phyloP scores from a whole-genome alignment of 2,797 vertebrate species.

The Remorina albescens region DNA sequence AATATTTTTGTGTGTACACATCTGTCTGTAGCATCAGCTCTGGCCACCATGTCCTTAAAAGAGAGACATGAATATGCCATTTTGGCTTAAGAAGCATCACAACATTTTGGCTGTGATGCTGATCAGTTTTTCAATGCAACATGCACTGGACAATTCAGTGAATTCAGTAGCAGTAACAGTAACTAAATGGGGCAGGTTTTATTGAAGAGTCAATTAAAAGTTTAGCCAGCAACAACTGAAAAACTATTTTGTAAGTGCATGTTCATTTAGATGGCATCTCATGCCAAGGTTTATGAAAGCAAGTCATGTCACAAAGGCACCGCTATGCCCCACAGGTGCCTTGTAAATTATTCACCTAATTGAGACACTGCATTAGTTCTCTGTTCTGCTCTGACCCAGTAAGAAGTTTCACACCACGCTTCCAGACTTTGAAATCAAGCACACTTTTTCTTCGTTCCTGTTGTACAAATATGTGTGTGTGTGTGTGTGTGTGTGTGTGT shows the following conservation, averaged over 20 bases:
- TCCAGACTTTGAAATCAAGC: conserved; percentile 51
- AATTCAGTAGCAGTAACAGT: too few relatives aligned
- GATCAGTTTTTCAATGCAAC: too few relatives aligned
- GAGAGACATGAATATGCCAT: background rate
- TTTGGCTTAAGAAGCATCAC: background rate
- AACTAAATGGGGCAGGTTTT: background rate
- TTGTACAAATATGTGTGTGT: conserved; percentile 16
- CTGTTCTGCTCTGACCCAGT: conserved; percentile 55
- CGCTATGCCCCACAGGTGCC: conserved; percentile 43
- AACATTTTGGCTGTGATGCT: background rate
- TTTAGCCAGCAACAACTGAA: background rate
- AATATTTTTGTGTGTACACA: background rate
- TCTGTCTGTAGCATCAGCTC: background rate
- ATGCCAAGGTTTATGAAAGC: conserved; percentile 15
- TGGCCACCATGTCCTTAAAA: background rate
- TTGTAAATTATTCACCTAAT: conserved; percentile 67
- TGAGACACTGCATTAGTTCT: conserved; percentile 55
- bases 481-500: too few relatives aligned
- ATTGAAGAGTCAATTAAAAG: background rate
- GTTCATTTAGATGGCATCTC: conserved; percentile 8
- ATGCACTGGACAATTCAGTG: too few relatives aligned
- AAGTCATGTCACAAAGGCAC: conserved; percentile 32
- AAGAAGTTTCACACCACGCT: conserved; percentile 45
- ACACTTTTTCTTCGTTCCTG: conserved; percentile 20
- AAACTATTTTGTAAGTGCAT: conserved; percentile 15